Percentiles rank a stretch among this genome's conserved stretches.
Conservation (phyloP, 1,140 invertebrate genomes). For the Sarcophaga peregrina region DNA sequence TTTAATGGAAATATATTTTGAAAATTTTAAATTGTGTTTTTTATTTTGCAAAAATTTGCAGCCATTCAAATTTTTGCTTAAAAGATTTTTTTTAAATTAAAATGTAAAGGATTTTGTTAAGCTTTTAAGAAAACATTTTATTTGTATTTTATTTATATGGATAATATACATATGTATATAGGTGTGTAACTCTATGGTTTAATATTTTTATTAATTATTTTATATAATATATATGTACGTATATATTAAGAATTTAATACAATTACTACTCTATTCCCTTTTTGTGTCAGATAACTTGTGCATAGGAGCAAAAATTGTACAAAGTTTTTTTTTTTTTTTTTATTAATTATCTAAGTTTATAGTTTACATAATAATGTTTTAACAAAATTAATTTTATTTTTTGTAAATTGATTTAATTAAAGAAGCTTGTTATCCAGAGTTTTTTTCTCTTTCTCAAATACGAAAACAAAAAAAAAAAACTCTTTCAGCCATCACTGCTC, state of each 20-base stretch:
- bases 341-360: neutral
- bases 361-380: neutral
- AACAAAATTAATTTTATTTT: conserved; percentile 16
- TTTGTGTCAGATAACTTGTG: conserved; percentile 62
- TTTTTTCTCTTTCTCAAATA: neutral
- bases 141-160: too few species aligned
- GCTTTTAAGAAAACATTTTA: too few species aligned
- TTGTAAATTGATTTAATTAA: conserved; percentile 63
- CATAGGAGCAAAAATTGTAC: conserved; percentile 43
- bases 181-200: too few species aligned
- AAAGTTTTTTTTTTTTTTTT: conserved; percentile 25
- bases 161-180: too few species aligned
- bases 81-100: neutral
- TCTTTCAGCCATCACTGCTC: conserved; percentile 11
- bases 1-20: neutral
- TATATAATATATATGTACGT: neutral
- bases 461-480: neutral
- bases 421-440: conserved; percentile 50
- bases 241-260: conserved; percentile 27
- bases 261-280: conserved; percentile 55
- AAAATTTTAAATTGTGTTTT: conserved; percentile 20
- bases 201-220: conserved; percentile 9
- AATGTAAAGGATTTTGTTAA: too few species aligned
- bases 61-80: conserved; percentile 64
- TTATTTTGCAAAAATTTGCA: conserved; percentile 54